Evolutionary conservation across 23 tunicate genomes (phyloP), one percentile per base, ranked within the genome.

Genomic region (Trididemnum miniatum): DNA sequence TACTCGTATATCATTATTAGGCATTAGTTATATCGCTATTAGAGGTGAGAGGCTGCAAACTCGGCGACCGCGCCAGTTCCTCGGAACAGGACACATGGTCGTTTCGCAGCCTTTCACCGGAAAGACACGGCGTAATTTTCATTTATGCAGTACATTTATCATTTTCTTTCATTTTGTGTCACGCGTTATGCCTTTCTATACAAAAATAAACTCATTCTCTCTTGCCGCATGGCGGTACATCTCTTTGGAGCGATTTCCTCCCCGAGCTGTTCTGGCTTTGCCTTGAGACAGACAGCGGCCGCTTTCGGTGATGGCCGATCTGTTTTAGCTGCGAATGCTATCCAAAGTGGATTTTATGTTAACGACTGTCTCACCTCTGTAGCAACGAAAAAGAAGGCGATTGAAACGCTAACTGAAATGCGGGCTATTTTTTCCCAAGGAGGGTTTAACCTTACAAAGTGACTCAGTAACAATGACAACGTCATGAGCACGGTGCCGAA

Each of bases 181-280:
- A n/a, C n/a, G n/a, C n/a, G n/a, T n/a, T n/a, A n/a, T n/a, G n/a
- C n/a, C n/a, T n/a, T n/a, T n/a, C n/a, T n/a, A n/a, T n/a, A n/a
- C n/a, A n/a, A n/a, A n/a, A n/a, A n/a, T n/a, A n/a, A n/a, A n/a
- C n/a, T n/a, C n/a, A n/a, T n/a, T n/a, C n/a, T n/a, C n/a, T n/a
- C n/a, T n/a, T n/a, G n/a, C n/a, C n/a, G n/a, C n/a, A 62, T 62
- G 67, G n/a, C 23, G 67, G 67, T 62, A 62, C 67, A 62, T 24
- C 26, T 62, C 29, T 62, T 62, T 62, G 67, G 67, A 24, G 67
- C 67, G n/a, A n/a, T 4, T 4, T 62, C 67, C n/a, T 62, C 67
- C 28, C 67, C 67, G 5, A 62, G 67, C 29, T 62, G 67, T 62
- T 22, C 67, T 62, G 15, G 28, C 5, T 62, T 62, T 62, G 26